Evolutionary conservation across 2,888 invertebrate genomes (phyloP).

Genomic region (Rhorus exstirpatorius): DNA sequence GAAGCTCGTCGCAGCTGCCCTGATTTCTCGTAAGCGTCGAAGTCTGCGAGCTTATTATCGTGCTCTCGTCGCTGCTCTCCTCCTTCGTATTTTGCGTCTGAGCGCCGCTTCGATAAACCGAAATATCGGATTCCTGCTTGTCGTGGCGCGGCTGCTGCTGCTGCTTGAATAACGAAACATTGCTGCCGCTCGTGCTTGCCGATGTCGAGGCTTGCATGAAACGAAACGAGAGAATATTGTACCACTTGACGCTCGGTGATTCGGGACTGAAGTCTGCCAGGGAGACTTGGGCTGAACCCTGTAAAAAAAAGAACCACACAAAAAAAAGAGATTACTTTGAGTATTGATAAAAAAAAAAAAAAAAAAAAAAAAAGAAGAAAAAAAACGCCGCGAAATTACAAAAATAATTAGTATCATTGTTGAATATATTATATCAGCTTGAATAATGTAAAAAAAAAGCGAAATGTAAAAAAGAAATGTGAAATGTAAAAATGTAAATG

Average conservation of each 20-base stretch:
- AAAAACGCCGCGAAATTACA: too few species aligned
- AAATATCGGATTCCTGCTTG: conserved; percentile 87
- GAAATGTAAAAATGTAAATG: too few species aligned
- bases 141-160: conserved; percentile 81
- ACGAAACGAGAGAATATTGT: conserved; percentile 95
- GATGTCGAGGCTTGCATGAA: conserved; percentile 89
- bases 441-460: too few species aligned
- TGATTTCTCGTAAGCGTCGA: conserved; percentile 97
- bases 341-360: conserved; percentile 13
- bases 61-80: conserved; percentile 98
- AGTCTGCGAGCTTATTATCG: conserved; percentile 98
- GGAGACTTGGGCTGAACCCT: conserved; percentile 98
- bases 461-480: too few species aligned
- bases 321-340: too few species aligned
- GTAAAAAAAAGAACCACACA: conserved; percentile 65
- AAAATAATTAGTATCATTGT: too few species aligned
- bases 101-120: conserved; percentile 81
- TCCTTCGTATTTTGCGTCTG: conserved; percentile 88
- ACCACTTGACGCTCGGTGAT: conserved; percentile 94
- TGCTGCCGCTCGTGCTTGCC: conserved; percentile 79
- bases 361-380: too few species aligned
- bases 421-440: too few species aligned
- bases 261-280: conserved; percentile 97
- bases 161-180: conserved; percentile 76
- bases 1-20: conserved; percentile 87